These are phyloP conservation scores for Tragelaphus buxtoni DNA, from an alignment of 2,113 vertebrate genomes.

Conservation along the genomic window DNA sequence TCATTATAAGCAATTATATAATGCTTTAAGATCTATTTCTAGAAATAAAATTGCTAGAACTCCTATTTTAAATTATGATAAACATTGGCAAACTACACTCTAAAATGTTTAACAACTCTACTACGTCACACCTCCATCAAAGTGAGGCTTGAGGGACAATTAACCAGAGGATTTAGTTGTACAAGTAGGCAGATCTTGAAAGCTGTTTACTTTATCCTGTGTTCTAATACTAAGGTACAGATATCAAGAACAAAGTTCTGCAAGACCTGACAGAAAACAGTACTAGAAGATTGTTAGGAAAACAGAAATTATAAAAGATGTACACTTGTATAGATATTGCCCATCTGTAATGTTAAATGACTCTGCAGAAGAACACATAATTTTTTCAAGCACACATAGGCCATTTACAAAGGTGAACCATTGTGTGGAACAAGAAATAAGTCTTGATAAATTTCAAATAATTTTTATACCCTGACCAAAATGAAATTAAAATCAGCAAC, in stretches of 20 bases:
- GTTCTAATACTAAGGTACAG: background rate
- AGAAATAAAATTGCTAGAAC: background rate
- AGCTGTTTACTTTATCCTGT: background rate
- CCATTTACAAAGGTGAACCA: background rate
- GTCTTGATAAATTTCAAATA: background rate
- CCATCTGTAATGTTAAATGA: background rate
- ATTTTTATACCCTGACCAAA: background rate
- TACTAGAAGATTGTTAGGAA: background rate
- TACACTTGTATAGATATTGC: background rate
- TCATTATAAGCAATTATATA: background rate
- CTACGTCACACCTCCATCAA: background rate
- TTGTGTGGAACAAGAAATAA: background rate
- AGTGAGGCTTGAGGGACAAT: background rate
- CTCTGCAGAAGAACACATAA: background rate
- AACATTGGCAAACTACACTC: background rate
- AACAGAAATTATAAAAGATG: background rate
- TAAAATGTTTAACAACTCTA: background rate
- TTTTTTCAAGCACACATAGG: background rate
- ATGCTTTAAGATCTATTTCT: background rate
- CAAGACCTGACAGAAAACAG: background rate
- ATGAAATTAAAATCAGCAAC: background rate
- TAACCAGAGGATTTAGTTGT: background rate
- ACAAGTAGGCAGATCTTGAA: background rate
- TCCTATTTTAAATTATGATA: background rate
- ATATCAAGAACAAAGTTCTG: background rate